These are phyloP conservation scores for Drosophila serrata DNA, from an alignment of 1,140 invertebrate species.

Conservation along the genomic window DNA sequence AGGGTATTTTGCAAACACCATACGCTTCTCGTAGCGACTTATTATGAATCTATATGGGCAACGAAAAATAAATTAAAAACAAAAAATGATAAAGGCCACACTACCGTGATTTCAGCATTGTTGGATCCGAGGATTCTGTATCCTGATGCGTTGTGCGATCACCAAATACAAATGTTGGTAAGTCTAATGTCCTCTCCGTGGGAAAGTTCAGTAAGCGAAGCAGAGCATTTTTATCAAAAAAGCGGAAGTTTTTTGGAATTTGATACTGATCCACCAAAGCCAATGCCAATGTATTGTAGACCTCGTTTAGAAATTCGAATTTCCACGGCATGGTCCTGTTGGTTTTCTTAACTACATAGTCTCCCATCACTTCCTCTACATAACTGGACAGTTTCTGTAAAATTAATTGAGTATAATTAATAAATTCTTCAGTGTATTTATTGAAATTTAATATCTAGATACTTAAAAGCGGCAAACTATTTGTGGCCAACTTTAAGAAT, in stretches of 20 bases:
- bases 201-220: conserved; percentile 48
- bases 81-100: background rate
- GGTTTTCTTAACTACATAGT: conserved; percentile 76
- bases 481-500: too few relatives aligned
- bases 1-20: conserved; percentile 65
- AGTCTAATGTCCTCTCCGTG: conserved; percentile 56
- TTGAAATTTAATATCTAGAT: too few relatives aligned
- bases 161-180: conserved; percentile 65
- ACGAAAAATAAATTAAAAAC: background rate
- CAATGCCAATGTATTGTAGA: conserved; percentile 76
- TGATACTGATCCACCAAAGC: conserved; percentile 63
- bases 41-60: conserved; percentile 42
- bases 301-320: conserved; percentile 78
- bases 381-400: conserved; percentile 57
- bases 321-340: conserved; percentile 80
- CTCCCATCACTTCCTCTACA: conserved; percentile 77
- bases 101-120: conserved; percentile 38
- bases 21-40: conserved; percentile 55
- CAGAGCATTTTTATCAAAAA: conserved; percentile 27
- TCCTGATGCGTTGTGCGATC: conserved; percentile 70
- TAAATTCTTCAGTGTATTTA: too few relatives aligned
- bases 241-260: conserved; percentile 36
- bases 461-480: too few relatives aligned
- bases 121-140: conserved; percentile 41
- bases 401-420: background rate